phyloP scores from a whole-genome alignment of 2,113 vertebrate genomes.

The Erinaceus europaeus region DNA sequence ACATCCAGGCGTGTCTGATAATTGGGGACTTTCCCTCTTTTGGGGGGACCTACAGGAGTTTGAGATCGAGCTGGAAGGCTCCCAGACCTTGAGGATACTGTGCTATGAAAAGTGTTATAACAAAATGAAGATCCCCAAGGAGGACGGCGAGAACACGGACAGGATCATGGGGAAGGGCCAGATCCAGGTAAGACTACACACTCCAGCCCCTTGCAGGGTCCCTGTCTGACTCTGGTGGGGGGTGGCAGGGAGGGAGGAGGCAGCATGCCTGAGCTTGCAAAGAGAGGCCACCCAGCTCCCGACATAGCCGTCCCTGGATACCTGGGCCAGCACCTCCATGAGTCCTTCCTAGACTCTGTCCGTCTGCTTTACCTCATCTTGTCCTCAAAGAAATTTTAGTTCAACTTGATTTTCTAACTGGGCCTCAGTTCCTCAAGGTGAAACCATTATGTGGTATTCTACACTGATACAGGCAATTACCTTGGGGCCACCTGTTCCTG shows the following conservation, averaged over 20 bases:
- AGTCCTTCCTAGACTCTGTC: not conserved
- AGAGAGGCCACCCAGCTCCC: too few relatives aligned
- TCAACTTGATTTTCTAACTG: not conserved
- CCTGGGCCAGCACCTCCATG: rapidly evolving
- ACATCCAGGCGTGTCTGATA: not conserved
- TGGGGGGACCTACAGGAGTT: constrained; percentile 89
- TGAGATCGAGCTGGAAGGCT: constrained; percentile 96
- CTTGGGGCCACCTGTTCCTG: not conserved
- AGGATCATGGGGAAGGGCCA: constrained; percentile 93
- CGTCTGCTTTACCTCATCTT: not conserved
- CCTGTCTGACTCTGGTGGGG: not conserved
- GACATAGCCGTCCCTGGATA: rapidly evolving
- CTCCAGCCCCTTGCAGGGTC: not conserved
- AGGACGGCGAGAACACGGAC: constrained; percentile 90
- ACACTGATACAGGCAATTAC: not conserved
- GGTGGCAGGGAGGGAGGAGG: too few relatives aligned
- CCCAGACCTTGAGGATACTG: constrained; percentile 92
- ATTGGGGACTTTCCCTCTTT: not conserved
- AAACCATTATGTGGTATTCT: rapidly evolving
- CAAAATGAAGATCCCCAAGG: constrained; percentile 89
- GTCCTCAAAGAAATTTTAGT: not conserved
- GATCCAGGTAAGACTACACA: constrained; percentile 85
- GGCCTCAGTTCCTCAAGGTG: not conserved
- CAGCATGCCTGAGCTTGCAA: too few relatives aligned
- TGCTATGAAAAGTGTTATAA: constrained; percentile 96